Evolutionary conservation across 2,888 invertebrate species (phyloP).

Genomic region (Scaptomyza parva): DNA sequence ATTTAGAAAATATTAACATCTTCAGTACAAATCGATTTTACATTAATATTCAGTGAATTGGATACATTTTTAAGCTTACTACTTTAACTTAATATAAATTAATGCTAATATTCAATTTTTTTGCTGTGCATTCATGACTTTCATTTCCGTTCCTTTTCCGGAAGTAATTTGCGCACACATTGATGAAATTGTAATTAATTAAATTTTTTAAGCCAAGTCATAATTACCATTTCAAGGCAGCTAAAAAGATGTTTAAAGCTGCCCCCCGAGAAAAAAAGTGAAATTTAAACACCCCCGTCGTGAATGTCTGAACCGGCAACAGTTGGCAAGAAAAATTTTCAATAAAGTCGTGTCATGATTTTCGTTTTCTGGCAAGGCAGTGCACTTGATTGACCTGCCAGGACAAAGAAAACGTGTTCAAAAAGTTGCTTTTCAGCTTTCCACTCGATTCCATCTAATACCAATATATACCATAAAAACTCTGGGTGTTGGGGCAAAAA

Average conservation of each 20-base stretch:
- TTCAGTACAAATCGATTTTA: too few species aligned
- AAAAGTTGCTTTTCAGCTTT: background rate
- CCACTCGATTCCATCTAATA: background rate
- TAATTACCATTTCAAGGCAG: slow-evolving; percentile 59
- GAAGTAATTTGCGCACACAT: slow-evolving; percentile 42
- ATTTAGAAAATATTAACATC: background rate
- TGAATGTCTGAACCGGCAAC: slow-evolving; percentile 27
- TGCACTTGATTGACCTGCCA: slow-evolving; percentile 64
- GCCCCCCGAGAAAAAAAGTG: slow-evolving; percentile 14
- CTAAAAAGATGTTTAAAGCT: slow-evolving; percentile 25
- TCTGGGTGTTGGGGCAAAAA: slow-evolving; percentile 20
- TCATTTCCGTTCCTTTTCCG: background rate
- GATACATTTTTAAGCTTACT: background rate
- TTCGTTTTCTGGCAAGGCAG: slow-evolving; percentile 37
- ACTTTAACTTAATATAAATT: background rate
- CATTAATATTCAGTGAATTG: background rate
- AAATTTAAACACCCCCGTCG: background rate
- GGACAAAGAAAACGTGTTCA: background rate
- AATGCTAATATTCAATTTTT: background rate
- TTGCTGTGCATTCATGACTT: background rate
- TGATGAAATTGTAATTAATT: slow-evolving; percentile 59
- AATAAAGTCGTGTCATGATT: slow-evolving; percentile 45
- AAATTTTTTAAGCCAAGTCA: slow-evolving; percentile 20
- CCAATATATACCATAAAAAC: background rate
- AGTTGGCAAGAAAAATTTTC: slow-evolving; percentile 31